These are phyloP conservation scores for Notoglanidium macrostoma DNA, from an alignment of 2,797 vertebrate genomes.

Conservation along the genomic window DNA sequence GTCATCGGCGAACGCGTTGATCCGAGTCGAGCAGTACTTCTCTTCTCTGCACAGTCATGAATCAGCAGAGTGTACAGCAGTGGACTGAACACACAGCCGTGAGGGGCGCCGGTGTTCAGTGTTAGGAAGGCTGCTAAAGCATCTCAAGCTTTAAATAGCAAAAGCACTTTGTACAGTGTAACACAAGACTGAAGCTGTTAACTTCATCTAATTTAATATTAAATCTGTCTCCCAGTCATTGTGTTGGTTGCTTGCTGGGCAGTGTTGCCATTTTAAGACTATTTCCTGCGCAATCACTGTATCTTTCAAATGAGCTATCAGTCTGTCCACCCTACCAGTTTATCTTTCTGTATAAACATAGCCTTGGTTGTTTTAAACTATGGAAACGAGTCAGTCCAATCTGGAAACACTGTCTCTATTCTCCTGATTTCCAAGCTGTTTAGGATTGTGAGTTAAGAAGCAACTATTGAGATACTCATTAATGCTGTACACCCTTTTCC, in stretches of 20 bases:
- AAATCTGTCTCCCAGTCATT: not conserved
- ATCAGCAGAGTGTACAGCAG: too few species aligned
- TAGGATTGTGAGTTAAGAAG: not conserved
- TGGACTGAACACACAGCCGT: too few species aligned
- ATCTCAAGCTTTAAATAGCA: not conserved
- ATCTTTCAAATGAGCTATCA: not conserved
- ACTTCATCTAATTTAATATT: not conserved
- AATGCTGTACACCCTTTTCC: not conserved
- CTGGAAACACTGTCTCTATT: not conserved
- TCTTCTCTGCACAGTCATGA: too few species aligned
- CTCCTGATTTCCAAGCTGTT: not conserved
- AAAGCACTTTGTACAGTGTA: not conserved
- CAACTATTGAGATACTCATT: not conserved
- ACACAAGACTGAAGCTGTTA: constrained; percentile 10
- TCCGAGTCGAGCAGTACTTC: too few species aligned
- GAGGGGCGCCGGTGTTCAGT: not conserved
- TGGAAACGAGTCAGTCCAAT: not conserved
- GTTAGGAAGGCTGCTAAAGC: not conserved
- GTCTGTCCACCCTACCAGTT: not conserved
- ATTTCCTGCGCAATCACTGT: too few species aligned
- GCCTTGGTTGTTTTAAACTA: not conserved
- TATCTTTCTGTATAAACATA: not conserved
- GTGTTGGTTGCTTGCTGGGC: not conserved
- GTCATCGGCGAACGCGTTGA: too few species aligned
- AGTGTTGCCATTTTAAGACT: not conserved